A percentile compares a stretch with the other conserved stretches of the same genome.
These are phyloP conservation scores for Takifugu bimaculatus DNA, from an alignment of 2,113 vertebrate species.

Conservation along the genomic window DNA sequence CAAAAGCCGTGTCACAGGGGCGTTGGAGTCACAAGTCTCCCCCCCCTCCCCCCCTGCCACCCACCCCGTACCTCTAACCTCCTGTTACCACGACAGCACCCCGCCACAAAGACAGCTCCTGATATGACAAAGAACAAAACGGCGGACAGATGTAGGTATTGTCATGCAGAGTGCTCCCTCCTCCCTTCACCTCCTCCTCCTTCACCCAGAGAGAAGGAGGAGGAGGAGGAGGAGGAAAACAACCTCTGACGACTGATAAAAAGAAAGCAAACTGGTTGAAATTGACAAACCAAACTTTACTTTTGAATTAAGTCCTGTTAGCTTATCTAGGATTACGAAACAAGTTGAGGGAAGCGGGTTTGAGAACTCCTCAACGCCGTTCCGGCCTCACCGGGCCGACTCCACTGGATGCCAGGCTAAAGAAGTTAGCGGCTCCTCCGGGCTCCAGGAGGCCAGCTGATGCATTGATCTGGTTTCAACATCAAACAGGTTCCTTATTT, in stretches of 20 bases:
- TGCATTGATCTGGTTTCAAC: constrained; percentile 56
- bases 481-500: constrained; percentile 50
- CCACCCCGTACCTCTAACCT: constrained; percentile 67
- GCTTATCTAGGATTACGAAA: no score
- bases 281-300: no score
- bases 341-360: no score
- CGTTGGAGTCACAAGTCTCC: constrained; percentile 92
- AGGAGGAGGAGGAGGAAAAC: constrained; percentile 26
- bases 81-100: constrained; percentile 88
- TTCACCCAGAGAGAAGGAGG: constrained; percentile 16
- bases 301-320: no score
- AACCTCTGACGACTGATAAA: constrained; percentile 30
- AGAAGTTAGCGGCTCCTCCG: constrained; percentile 30
- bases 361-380: no score
- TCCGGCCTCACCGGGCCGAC: no score
- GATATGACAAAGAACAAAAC: constrained; percentile 91
- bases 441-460: constrained; percentile 45
- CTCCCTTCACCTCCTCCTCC: constrained; percentile 16
- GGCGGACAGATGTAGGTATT: constrained; percentile 97
- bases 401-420: background rate
- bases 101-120: constrained; percentile 82
- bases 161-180: constrained; percentile 83
- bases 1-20: constrained; percentile 96
- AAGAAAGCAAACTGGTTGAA: constrained; percentile 21
- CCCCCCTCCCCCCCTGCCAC: constrained; percentile 61